Conservation (phyloP, 2,797 vertebrate species). For the Ciconia nigra region DNA sequence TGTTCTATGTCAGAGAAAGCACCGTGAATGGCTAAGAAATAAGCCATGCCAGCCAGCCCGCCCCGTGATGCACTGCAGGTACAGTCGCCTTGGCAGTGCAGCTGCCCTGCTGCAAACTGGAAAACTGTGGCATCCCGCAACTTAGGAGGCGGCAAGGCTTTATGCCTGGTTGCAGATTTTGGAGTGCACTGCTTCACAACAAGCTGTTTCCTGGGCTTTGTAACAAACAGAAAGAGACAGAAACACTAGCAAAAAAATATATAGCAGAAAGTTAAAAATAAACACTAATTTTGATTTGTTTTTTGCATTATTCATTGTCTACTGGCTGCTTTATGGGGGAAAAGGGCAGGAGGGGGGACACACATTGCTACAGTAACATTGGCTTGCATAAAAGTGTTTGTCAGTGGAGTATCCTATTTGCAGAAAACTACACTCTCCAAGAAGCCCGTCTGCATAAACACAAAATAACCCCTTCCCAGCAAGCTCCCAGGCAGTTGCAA, state of each 20-base stretch:
- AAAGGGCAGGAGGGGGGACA: fast-evolving
- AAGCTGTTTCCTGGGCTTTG: neutral
- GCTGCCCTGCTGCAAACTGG: neutral
- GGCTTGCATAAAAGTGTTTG: neutral
- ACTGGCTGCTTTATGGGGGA: neutral
- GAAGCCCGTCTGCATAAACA: neutral
- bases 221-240: neutral
- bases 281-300: neutral
- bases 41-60: neutral
- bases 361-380: neutral
- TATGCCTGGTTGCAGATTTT: neutral
- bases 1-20: neutral
- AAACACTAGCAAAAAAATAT: neutral
- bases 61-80: neutral
- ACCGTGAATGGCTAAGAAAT: fast-evolving
- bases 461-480: neutral
- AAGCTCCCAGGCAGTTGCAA: neutral
- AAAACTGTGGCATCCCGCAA: fast-evolving
- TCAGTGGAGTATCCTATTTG: fast-evolving
- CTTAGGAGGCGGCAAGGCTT: neutral
- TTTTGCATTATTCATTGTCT: neutral
- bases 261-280: neutral
- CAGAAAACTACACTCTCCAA: neutral
- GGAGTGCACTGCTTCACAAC: fast-evolving
- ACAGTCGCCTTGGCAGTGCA: neutral